phyloP scores from a whole-genome alignment of 30 jellyfish, hydroid and myxozoan genomes.

The Aurelia sp. region DNA sequence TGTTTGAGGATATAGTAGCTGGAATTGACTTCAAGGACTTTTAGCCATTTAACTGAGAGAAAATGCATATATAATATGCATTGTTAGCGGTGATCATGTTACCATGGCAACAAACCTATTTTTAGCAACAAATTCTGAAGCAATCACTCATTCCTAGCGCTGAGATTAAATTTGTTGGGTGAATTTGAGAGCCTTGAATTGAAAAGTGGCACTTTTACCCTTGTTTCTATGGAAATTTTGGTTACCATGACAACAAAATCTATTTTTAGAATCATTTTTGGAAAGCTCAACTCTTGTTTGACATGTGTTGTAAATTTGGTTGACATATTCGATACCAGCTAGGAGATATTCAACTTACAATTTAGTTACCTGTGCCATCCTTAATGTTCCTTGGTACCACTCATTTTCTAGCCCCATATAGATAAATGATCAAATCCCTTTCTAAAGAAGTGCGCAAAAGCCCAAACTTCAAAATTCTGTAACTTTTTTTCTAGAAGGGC shows the following conservation, averaged over 20 bases:
- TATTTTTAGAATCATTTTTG: conserved; percentile 20
- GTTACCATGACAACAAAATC: conserved; percentile 25
- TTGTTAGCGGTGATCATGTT: not conserved
- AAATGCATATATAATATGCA: too few species aligned
- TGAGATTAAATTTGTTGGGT: not conserved
- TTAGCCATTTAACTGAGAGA: too few species aligned
- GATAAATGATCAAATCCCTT: not conserved
- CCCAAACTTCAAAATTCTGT: not conserved
- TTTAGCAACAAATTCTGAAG: not conserved
- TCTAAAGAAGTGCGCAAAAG: not conserved
- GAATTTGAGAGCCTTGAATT: too few species aligned
- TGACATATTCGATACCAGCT: not conserved
- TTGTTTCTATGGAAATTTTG: not conserved
- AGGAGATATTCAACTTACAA: not conserved
- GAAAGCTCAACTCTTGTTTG: conserved; percentile 7
- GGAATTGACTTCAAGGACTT: too few species aligned
- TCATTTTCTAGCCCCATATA: not conserved
- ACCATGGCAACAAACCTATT: conserved; percentile 3
- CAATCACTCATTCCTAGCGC: not conserved
- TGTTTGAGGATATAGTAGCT: too few species aligned
- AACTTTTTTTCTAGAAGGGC: conserved; percentile 8
- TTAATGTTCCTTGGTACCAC: conserved; percentile 10
- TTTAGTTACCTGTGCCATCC: not conserved
- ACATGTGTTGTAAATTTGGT: conserved; percentile 1
- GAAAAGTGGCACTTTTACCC: not conserved